Base-by-base conservation (phyloP, 2,888 invertebrate species). In the Leptinotarsa rubiginosa region DNA sequence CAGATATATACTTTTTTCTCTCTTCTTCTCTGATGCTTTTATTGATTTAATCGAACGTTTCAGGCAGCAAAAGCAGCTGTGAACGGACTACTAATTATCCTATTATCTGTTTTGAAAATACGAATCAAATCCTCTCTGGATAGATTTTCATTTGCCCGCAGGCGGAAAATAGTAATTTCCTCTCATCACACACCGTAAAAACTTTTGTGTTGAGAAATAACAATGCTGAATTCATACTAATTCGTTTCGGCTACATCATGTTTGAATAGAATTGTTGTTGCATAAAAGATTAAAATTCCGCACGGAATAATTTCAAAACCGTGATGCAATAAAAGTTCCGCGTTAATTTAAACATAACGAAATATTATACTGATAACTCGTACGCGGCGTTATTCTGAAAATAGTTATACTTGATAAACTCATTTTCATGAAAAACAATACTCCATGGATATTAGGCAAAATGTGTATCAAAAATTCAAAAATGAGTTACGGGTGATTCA, bases 311-410 rank as follows among this genome's bases (percentile, higher is more conserved):
- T 56, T 56, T 22, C 56, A 5, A 56, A 56, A 56, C 22, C 22
- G 22, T 22, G 56, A 13, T 56, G 56, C 56, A 56, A 56, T 56
- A 56, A 56, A 56, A 56, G 56, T 56, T 56, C 56, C 56, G 7
- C 15, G 56, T 56, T 56, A 56, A 20, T 56, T 56, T 22, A 56
- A 56, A 20, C 22, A 56, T 22, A 56, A 20, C 20, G 54, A 20
- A 56, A 56, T 56, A 56, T 56, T 56, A 56, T 22, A 56, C 56
- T 56, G 56, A 56, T 56, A 56, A 56, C 56, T 56, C 13, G 22
- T 12, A 56, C 15, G 22, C 20, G 15, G 13, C 12, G 18, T 56
- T 20, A 15, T 56, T 22, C 22, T 22, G 56, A 13, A 56, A 56
- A 56, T 50, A 56, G 22, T 56, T 25, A 56, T 56, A 13, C 22